These are phyloP conservation scores for Ptychoptera contaminata DNA, from an alignment of 2,888 invertebrate species.

Conservation along the genomic window DNA sequence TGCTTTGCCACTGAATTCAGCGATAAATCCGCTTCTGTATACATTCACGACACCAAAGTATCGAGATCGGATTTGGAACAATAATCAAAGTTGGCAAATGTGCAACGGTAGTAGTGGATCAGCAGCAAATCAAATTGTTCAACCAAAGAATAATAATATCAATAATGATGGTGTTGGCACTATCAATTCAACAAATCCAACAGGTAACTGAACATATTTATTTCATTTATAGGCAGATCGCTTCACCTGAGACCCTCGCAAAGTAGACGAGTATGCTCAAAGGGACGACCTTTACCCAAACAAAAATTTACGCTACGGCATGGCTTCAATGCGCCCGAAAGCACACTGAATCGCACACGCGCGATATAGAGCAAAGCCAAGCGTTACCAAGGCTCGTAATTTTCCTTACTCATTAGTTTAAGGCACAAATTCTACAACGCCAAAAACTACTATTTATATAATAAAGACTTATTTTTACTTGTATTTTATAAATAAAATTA, in stretches of 20 bases:
- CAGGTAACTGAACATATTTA: too few relatives aligned
- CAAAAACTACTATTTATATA: not conserved
- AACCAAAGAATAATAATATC: too few relatives aligned
- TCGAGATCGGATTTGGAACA: slow-evolving; percentile 33
- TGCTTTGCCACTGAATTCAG: slow-evolving; percentile 48
- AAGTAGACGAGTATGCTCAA: not conserved
- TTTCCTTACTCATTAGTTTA: slow-evolving; percentile 6
- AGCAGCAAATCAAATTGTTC: not conserved
- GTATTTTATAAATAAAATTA: not conserved
- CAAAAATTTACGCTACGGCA: slow-evolving; percentile 1
- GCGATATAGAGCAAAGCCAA: slow-evolving; percentile 2
- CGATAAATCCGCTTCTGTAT: slow-evolving; percentile 48
- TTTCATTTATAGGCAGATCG: slow-evolving; percentile 19
- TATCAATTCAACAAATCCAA: too few relatives aligned
- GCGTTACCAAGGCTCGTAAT: slow-evolving; percentile 6
- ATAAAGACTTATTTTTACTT: not conserved
- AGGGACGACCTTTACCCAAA: slow-evolving; percentile 4
- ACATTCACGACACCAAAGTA: slow-evolving; percentile 52
- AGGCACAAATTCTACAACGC: not conserved
- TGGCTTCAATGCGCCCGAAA: too few relatives aligned
- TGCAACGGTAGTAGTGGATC: slow-evolving; percentile 14
- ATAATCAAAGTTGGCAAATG: slow-evolving; percentile 18
- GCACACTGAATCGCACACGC: not conserved
- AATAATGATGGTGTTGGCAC: too few relatives aligned
- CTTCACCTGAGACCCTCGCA: slow-evolving; percentile 9